These are phyloP conservation scores for Labrus mixtus DNA, from an alignment of 2,113 vertebrate genomes.

Conservation along the genomic window DNA sequence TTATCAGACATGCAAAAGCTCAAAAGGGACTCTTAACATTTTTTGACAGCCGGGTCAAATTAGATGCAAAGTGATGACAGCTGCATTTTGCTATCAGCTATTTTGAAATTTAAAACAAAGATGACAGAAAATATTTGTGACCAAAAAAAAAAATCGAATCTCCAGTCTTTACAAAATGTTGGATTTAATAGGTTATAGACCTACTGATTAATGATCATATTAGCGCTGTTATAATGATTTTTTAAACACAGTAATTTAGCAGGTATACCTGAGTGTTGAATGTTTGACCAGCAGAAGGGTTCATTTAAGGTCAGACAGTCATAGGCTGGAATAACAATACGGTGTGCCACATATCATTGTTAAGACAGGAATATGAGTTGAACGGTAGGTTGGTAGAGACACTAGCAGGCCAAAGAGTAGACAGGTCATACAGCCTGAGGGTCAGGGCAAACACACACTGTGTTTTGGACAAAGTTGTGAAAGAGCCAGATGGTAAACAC, in stretches of 20 bases:
- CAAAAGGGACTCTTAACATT: too few species aligned
- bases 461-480: neutral
- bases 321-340: constrained; percentile 9
- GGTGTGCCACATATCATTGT: neutral
- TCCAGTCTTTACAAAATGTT: neutral
- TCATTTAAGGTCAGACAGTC: neutral
- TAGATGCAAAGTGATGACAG: neutral
- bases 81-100: neutral
- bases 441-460: neutral
- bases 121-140: neutral
- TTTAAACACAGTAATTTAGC: neutral
- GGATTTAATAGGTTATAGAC: too few species aligned
- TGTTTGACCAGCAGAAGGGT: constrained; percentile 9
- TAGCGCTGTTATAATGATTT: constrained; percentile 2
- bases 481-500: neutral
- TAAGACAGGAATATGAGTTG: neutral
- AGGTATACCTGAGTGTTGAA: neutral
- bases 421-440: neutral
- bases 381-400: neutral
- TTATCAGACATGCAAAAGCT: neutral
- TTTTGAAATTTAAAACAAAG: neutral
- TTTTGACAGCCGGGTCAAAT: neutral
- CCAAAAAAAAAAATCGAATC: neutral
- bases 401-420: neutral
- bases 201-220: neutral